Conservation (phyloP, 2,888 invertebrate genomes). For the Amorpha juglandis region DNA sequence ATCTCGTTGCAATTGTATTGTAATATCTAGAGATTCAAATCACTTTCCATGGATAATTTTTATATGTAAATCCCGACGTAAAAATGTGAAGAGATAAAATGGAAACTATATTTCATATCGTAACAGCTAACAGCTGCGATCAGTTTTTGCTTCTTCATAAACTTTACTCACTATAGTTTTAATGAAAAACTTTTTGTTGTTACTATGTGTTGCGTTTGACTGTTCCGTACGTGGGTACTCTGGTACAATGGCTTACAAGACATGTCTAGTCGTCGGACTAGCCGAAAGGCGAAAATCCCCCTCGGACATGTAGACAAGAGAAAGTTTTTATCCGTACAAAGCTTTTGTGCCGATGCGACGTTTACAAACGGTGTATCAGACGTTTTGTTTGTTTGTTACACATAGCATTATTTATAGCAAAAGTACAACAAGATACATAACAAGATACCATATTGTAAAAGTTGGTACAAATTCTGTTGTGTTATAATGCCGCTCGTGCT, state of each 20-base stretch:
- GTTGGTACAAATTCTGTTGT: too few relatives aligned
- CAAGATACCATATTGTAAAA: too few relatives aligned
- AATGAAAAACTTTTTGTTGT: too few relatives aligned
- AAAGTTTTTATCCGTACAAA: conserved; percentile 47
- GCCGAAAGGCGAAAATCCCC: conserved; percentile 31
- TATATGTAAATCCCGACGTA: neutral
- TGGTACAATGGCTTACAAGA: neutral
- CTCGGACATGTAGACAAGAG: conserved; percentile 43
- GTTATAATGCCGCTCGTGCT: neutral
- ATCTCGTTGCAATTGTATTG: too few relatives aligned
- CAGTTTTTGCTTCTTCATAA: neutral
- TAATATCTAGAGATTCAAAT: neutral
- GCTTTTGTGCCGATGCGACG: conserved; percentile 29
- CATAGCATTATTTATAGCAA: neutral
- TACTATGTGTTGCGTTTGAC: neutral
- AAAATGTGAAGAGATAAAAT: neutral
- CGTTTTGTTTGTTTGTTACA: neutral
- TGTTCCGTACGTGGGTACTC: neutral
- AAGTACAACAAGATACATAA: neutral
- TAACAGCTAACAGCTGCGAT: neutral
- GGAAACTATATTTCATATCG: neutral
- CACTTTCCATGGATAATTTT: neutral
- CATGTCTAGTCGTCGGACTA: conserved; percentile 5
- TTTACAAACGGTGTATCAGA: conserved; percentile 11
- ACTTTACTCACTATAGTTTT: neutral